phyloP scores from a whole-genome alignment of 2,888 invertebrate genomes.

The Pseudolycoriella hygida region DNA sequence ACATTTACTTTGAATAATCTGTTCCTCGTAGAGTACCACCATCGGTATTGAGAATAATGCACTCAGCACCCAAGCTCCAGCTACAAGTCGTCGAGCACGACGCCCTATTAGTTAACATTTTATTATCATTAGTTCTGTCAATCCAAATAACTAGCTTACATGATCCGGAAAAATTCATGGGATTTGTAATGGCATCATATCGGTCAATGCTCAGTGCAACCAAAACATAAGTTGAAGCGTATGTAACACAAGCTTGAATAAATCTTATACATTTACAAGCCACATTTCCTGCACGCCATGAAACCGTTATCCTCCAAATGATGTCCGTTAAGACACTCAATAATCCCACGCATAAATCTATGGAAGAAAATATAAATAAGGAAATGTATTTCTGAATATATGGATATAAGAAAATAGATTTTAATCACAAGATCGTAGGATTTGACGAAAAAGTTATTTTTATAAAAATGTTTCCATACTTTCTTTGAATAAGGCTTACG shows the following conservation, averaged over 20 bases:
- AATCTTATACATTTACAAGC: constrained; percentile 79
- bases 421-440: no score
- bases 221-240: constrained; percentile 81
- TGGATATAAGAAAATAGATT: no score
- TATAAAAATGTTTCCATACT: no score
- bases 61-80: constrained; percentile 68
- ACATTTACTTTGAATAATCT: constrained; percentile 56
- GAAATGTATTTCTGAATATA: no score
- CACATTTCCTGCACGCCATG: constrained; percentile 76
- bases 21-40: constrained; percentile 63
- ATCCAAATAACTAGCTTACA: constrained; percentile 44
- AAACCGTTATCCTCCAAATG: constrained; percentile 72
- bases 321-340: constrained; percentile 81
- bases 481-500: no score
- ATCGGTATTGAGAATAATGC: constrained; percentile 68
- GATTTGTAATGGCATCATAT: constrained; percentile 84
- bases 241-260: constrained; percentile 73
- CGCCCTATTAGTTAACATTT: constrained; percentile 41
- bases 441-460: no score
- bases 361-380: constrained; percentile 19
- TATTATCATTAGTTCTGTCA: neutral
- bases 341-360: constrained; percentile 77
- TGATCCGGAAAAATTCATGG: constrained; percentile 88
- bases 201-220: constrained; percentile 85
- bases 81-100: constrained; percentile 60